Base-by-base conservation (phyloP, 2,113 vertebrate species). In the Ceratotherium simum region DNA sequence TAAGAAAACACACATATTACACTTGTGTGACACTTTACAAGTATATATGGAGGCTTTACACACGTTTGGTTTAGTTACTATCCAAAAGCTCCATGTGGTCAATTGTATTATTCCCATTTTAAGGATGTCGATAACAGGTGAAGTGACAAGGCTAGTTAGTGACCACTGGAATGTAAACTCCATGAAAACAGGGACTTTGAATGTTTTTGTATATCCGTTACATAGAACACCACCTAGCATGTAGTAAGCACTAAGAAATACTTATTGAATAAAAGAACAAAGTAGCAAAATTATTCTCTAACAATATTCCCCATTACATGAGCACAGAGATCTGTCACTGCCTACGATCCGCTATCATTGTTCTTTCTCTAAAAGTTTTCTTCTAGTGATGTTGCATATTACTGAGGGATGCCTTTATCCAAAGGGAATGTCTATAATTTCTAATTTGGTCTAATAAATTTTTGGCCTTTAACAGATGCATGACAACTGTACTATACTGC, bases 401-500 rank as follows among this genome's bases (percentile, higher is more conserved):
- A 93, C 33, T 56, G 79, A 95, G 17, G n/a, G 39, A 90, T 93
- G 83, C 70, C 75, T 97, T 92, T 87, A 82, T 72, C 48, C 72
- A 95, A 94, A 96, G 85, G 72, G n/a, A 97, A 82, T 76, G 56
- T 51, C 88, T 93, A n/a, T 93, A 96, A 96, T 96, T 97, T 97
- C 78, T 90, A 97, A 95, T 96, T 97, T 97, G 36, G 39, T 97
- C 46, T 97, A 97, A 98, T 97, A 97, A 91, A 91, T 87, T 75
- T 90, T 95, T 97, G 96, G 64, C 89, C 97, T 98, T 96, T 97
- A 97, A 83, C 91, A 97, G 97, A 97, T 97, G 95, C 64, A 89
- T 65, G 86, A 75, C 96, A 96, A 98, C 69, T 96, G 89, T 82
- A 97, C 27, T 93, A 88, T 93, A 91, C 62, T 91, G 67, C 91